These are phyloP conservation scores for Sarcophaga rosellei DNA, from an alignment of 2,888 invertebrate species.

Conservation along the genomic window DNA sequence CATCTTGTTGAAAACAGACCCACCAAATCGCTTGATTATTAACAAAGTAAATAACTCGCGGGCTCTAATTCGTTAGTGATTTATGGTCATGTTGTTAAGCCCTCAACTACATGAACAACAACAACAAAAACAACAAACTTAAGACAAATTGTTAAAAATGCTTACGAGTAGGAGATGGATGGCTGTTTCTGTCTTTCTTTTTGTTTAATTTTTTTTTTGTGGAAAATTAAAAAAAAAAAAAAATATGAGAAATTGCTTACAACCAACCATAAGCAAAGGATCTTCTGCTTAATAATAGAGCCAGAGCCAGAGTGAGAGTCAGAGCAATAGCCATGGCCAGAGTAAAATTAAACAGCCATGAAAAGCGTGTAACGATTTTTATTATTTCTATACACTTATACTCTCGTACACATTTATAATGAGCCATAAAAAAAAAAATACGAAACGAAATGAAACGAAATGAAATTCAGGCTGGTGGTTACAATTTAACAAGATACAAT, in stretches of 20 bases:
- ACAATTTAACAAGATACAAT: neutral
- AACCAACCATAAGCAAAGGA: neutral
- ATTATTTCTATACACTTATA: neutral
- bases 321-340: neutral
- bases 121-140: slow-evolving; percentile 36
- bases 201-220: slow-evolving; percentile 11
- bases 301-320: no score
- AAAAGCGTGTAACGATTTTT: slow-evolving; percentile 7
- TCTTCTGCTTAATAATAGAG: neutral
- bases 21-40: slow-evolving; percentile 61
- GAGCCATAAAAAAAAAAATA: neutral
- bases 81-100: slow-evolving; percentile 62
- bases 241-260: slow-evolving; percentile 43
- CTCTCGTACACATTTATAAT: neutral
- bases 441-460: no score
- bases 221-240: slow-evolving; percentile 30
- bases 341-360: neutral
- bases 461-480: neutral
- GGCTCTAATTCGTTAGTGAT: slow-evolving; percentile 71
- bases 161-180: neutral
- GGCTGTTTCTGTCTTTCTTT: neutral
- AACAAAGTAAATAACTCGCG: slow-evolving; percentile 68
- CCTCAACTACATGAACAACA: slow-evolving; percentile 10
- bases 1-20: slow-evolving; percentile 34
- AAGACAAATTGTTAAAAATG: slow-evolving; percentile 60